Base-by-base conservation (phyloP, 2,888 invertebrate species). In the Platycnemis pennipes region DNA sequence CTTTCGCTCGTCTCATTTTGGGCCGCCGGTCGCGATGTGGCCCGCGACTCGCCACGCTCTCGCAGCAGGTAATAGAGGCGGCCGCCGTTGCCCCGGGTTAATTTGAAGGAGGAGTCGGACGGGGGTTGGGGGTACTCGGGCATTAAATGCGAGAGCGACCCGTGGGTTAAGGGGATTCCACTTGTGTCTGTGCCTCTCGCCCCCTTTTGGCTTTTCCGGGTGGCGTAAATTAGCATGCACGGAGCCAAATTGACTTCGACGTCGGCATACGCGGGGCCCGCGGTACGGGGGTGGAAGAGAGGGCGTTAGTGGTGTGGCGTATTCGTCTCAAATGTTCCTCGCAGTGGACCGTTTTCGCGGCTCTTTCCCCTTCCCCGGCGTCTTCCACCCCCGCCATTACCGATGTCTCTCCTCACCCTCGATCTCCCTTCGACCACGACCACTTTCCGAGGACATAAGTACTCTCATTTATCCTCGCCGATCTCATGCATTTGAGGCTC, bases 211-310 rank as follows among this genome's bases (percentile, higher is more conserved):
- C 63, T 56, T 91, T 91, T 91, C 69, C 91, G 63, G n/a, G 63
- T 1, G 91, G 63, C 91, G 63, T 69, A 63, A 91, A 91, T 91
- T 91, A 91, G 89, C 56, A 89, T 89, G 89, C 89, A 89, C 89
- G 42, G 44, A 44, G 91, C 91, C 91, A 91, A 91, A 91, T 91
- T 91, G 91, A 91, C 63, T 91, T 63, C 69, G 91, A 63, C 63
- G 89, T 56, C 37, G 89, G 53, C 53, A 37, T 89, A 31, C 53
- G 89, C 16, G 53, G 42, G 46, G 91, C 19, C 56, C 22, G 26
- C 7, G 63, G 63, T 13, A 13, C 42, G 86, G 44, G 19, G 22
- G 86, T 13, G 11, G 86, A 44, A 86, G 44, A 19, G 42, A 86
- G 13, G 86, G 22, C 19, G 16, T 22, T 7, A 5, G 63, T 1